Base-by-base conservation (phyloP, 2,113 vertebrate species). In the Rhinopomastus cyanomelas region DNA sequence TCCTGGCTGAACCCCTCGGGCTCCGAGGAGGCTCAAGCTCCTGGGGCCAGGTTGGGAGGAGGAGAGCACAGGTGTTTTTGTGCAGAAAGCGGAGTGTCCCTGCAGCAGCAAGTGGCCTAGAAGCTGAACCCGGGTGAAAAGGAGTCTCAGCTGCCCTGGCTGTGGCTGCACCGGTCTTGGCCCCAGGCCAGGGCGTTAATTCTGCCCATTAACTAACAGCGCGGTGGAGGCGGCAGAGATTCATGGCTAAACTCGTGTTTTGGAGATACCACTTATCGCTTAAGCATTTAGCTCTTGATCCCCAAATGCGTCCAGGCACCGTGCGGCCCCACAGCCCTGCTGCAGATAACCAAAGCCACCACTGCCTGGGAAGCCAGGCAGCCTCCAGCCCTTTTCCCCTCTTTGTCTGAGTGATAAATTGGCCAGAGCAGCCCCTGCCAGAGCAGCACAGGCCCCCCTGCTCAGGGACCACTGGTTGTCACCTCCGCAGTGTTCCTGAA, bases 131-230 rank as follows among this genome's bases (percentile, higher is more conserved):
- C 88, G 66, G 90, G 92, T 87, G 93, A 65, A 89, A 95, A 87
- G 72, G 90, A 79, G 92, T 88, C 94, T 96, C 95, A 92, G 89
- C 83, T 96, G 55, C 71, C 69, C 69, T 91, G 75, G 92, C 90
- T 88, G 80, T 87, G 91, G 81, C 93, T 53, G 86, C 91, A 90
- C 89, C 13, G 59, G 81, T 87, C 51, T 90, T 97, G 97, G 96
- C 96, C 92, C 68, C 81, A 44, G 80, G 97, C 97, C 97, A 97
- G 93, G 44, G 85, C 87, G 90, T 94, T 96, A 88, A 80, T 96
- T 94, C 93, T 82, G 89, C 92, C 93, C 94, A 96, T 97, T 97
- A 97, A 96, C 96, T 97, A 96, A 96, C 92, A 96, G 94, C 87
- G 92, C 76, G 82, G 96, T 91, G 92, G 95, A 96, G 96, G 87